These are phyloP conservation scores for Micropoecilia bifurca DNA, from an alignment of 2,797 vertebrate species.

Conservation along the genomic window DNA sequence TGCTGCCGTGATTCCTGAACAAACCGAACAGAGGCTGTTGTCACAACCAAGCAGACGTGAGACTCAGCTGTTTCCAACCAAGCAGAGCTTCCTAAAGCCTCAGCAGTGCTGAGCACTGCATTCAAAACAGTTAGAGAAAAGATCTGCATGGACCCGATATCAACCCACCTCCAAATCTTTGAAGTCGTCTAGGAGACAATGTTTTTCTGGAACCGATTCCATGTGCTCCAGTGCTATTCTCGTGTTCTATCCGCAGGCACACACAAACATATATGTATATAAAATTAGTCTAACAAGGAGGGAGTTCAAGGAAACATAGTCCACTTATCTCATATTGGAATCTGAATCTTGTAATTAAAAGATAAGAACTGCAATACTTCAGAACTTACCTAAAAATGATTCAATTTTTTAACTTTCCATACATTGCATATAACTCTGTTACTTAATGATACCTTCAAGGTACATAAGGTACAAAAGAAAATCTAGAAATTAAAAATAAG, in stretches of 20 bases:
- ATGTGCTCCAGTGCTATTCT: slow-evolving; percentile 88
- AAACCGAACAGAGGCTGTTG: slow-evolving; percentile 23
- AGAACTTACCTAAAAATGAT: neutral
- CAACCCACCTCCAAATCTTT: slow-evolving; percentile 85
- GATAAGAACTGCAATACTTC: neutral
- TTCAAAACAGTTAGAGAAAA: neutral
- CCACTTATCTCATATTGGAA: neutral
- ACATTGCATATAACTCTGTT: neutral
- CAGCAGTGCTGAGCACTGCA: neutral
- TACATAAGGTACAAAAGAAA: slow-evolving; percentile 1
- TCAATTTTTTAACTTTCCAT: neutral
- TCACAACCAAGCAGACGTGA: neutral
- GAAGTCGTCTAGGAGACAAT: slow-evolving; percentile 87
- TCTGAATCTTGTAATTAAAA: neutral
- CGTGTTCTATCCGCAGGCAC: slow-evolving; percentile 81
- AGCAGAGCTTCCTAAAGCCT: neutral
- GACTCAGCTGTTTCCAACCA: neutral
- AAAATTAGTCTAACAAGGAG: neutral
- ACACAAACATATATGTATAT: neutral
- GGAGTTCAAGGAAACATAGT: slow-evolving; percentile 6
- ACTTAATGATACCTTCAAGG: slow-evolving; percentile 1
- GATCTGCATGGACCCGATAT: neutral
- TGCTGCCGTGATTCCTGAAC: slow-evolving; percentile 84
- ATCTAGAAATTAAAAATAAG: neutral
- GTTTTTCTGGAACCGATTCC: slow-evolving; percentile 91